phyloP scores from a whole-genome alignment of 2,888 invertebrate species.

The Punctoribates punctum region DNA sequence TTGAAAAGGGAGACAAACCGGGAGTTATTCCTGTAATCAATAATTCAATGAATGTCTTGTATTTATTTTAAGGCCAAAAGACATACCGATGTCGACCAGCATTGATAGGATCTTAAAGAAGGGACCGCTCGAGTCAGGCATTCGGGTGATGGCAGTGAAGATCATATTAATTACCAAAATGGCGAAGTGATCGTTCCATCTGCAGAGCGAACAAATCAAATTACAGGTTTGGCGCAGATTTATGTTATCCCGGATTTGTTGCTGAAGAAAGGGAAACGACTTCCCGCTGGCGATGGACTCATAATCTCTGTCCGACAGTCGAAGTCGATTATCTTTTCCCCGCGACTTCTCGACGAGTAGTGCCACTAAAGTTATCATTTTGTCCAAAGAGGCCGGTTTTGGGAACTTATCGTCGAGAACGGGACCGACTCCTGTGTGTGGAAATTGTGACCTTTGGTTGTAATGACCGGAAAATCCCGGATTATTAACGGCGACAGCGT shows the following conservation, averaged over 20 bases:
- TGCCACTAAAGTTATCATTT: constrained; percentile 88
- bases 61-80: neutral
- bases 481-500: neutral
- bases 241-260: constrained; percentile 88
- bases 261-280: constrained; percentile 87
- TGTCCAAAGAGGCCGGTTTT: constrained; percentile 83
- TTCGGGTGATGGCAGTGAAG: constrained; percentile 82
- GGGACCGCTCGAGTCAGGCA: constrained; percentile 81
- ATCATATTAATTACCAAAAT: constrained; percentile 78
- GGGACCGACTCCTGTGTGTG: constrained; percentile 18
- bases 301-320: constrained; percentile 72
- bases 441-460: constrained; percentile 25
- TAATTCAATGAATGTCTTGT: no score
- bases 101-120: constrained; percentile 87
- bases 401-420: constrained; percentile 62
- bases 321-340: constrained; percentile 67
- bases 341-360: constrained; percentile 82
- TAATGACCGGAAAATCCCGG: constrained; percentile 4
- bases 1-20: constrained; percentile 84
- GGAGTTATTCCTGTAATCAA: constrained; percentile 61
- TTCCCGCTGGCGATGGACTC: constrained; percentile 80
- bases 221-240: constrained; percentile 87
- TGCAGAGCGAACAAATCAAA: constrained; percentile 81
- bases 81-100: constrained; percentile 66
- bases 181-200: constrained; percentile 84